Percentiles rank a stretch among this genome's conserved stretches.
Conservation (phyloP, 2,113 vertebrate species). For the Oryzias curvinotus region DNA sequence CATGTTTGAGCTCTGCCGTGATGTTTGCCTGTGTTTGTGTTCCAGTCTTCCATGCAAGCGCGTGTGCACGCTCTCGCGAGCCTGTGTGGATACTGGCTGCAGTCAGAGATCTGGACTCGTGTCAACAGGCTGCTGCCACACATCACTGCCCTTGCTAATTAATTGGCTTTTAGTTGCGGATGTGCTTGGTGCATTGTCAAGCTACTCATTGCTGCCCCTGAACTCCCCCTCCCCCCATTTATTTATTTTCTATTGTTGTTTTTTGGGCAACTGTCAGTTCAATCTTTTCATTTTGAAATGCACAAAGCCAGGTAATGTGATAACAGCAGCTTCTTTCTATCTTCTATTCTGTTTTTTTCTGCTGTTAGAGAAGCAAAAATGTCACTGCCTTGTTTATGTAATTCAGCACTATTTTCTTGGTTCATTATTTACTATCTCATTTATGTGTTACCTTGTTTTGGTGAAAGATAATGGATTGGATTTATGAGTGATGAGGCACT, state of each 20-base stretch:
- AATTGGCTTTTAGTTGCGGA: constrained; percentile 80
- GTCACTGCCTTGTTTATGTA: constrained; percentile 21
- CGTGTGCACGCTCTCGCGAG: constrained; percentile 23
- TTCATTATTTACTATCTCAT: constrained; percentile 54
- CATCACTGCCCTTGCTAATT: constrained; percentile 80
- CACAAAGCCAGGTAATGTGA: constrained; percentile 27
- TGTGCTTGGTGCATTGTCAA: constrained; percentile 79
- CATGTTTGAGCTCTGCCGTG: too few relatives aligned
- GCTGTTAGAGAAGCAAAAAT: constrained; percentile 1
- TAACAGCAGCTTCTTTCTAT: constrained; percentile 14
- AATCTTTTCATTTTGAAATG: constrained; percentile 46
- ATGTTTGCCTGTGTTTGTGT: constrained; percentile 27
- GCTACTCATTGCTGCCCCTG: constrained; percentile 47
- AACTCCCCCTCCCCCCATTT: neutral
- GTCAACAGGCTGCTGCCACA: constrained; percentile 81
- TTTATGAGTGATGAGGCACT: constrained; percentile 8
- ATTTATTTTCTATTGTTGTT: neutral
- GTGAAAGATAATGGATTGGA: constrained; percentile 24
- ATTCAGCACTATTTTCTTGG: constrained; percentile 42
- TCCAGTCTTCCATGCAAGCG: constrained; percentile 19
- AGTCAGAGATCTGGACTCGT: constrained; percentile 75
- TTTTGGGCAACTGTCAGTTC: constrained; percentile 64
- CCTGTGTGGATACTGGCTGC: constrained; percentile 59
- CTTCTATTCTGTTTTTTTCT: constrained; percentile 1
- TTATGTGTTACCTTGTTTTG: constrained; percentile 43